Evolutionary conservation across 2,797 vertebrate species (phyloP).

Genomic region (Acipenser transmontanus): DNA sequence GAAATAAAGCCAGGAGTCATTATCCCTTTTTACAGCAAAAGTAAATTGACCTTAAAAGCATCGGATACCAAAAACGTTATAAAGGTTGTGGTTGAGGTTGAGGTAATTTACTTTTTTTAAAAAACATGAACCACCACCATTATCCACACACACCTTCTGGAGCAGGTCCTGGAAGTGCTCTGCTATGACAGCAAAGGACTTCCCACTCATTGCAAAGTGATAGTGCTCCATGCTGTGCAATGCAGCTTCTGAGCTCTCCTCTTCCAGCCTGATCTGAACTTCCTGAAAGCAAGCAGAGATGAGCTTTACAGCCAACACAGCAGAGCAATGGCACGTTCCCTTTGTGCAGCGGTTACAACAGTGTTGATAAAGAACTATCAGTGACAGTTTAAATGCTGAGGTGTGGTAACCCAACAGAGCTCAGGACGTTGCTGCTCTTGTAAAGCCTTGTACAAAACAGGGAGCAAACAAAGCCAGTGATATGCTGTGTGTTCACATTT

Average conservation of each 20-base stretch:
- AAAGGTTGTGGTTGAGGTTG: neutral
- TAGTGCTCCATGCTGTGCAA: constrained; percentile 59
- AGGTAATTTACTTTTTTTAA: neutral
- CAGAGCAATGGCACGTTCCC: too few relatives aligned
- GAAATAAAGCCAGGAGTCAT: neutral
- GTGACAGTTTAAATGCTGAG: too few relatives aligned
- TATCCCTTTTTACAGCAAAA: too few relatives aligned
- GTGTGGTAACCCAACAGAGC: too few relatives aligned
- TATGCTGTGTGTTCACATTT: too few relatives aligned
- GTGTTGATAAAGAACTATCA: too few relatives aligned
- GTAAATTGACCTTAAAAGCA: too few relatives aligned
- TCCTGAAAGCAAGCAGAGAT: constrained; percentile 48
- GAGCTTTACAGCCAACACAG: neutral
- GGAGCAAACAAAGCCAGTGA: too few relatives aligned
- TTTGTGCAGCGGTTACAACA: too few relatives aligned
- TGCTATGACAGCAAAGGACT: constrained; percentile 84
- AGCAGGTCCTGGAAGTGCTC: constrained; percentile 95
- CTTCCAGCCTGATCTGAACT: constrained; percentile 75
- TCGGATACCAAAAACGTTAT: neutral
- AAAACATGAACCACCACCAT: neutral
- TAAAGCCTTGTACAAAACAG: too few relatives aligned
- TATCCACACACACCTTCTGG: constrained; percentile 71
- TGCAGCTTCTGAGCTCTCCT: constrained; percentile 65
- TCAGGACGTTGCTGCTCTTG: too few relatives aligned
- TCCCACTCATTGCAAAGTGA: constrained; percentile 96